Conservation (phyloP, 2,888 invertebrate species). For the Pristionchus fissidentatus region DNA sequence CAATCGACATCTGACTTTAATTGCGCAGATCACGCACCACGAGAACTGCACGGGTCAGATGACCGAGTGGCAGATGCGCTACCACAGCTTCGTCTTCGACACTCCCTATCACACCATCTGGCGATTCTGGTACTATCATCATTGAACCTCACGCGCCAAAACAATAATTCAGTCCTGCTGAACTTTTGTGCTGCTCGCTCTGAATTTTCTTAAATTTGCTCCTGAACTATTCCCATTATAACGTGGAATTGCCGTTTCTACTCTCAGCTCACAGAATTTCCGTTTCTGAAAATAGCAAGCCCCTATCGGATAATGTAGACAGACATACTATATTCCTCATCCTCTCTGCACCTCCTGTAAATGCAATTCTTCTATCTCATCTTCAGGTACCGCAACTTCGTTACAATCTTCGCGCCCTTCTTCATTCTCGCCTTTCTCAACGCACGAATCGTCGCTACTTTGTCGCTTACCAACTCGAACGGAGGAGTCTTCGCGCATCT, state of each 20-base stretch:
- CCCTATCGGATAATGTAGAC: too few relatives aligned
- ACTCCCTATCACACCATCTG: conserved; percentile 67
- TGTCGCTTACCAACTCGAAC: conserved; percentile 44
- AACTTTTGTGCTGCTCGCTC: not conserved
- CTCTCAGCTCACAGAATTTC: not conserved
- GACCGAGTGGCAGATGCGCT: conserved; percentile 63
- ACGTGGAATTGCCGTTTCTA: too few relatives aligned
- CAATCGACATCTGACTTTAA: not conserved
- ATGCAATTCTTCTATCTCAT: conserved; percentile 46
- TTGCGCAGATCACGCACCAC: conserved; percentile 56
- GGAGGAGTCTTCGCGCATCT: conserved; percentile 34
- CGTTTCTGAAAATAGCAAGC: not conserved
- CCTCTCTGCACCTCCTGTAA: too few relatives aligned
- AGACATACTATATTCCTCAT: too few relatives aligned
- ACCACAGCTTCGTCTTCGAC: conserved; percentile 65
- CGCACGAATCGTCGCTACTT: conserved; percentile 64
- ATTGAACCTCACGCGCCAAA: too few relatives aligned
- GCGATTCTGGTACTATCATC: conserved; percentile 56
- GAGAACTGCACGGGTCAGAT: conserved; percentile 65
- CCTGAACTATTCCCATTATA: too few relatives aligned
- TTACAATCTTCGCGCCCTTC: conserved; percentile 73
- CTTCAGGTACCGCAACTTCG: conserved; percentile 73
- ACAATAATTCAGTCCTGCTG: not conserved
- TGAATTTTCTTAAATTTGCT: too few relatives aligned
- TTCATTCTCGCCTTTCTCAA: conserved; percentile 70